phyloP scores from a whole-genome alignment of 2,888 invertebrate genomes.

The Stenchaetothrips biformis region DNA sequence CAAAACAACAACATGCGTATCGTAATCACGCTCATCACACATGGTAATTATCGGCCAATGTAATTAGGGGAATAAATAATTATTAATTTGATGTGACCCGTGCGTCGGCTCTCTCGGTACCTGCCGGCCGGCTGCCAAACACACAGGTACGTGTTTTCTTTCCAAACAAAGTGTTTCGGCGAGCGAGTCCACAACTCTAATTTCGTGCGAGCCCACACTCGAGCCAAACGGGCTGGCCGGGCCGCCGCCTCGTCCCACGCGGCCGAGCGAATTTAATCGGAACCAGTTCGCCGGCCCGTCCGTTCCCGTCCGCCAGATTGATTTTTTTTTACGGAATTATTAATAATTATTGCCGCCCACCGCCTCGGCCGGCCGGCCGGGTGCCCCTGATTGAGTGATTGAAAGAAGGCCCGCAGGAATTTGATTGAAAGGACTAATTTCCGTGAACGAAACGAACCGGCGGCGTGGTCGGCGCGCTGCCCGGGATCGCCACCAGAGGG shows the following conservation, averaged over 20 bases:
- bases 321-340: constrained; percentile 3
- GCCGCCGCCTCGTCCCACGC: background rate
- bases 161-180: too few relatives aligned
- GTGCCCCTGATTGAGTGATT: constrained; percentile 10
- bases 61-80: too few relatives aligned
- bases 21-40: too few relatives aligned
- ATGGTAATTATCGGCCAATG: too few relatives aligned
- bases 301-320: background rate
- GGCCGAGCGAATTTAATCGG: background rate
- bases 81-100: too few relatives aligned
- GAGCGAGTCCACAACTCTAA: too few relatives aligned
- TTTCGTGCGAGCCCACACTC: too few relatives aligned
- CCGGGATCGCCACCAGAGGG: background rate
- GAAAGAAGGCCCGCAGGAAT: background rate
- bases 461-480: background rate
- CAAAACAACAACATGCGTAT: too few relatives aligned
- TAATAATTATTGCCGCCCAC: constrained; percentile 17
- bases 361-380: too few relatives aligned
- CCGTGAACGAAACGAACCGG: background rate
- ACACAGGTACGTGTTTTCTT: too few relatives aligned
- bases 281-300: background rate
- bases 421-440: constrained; percentile 23
- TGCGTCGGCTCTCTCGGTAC: too few relatives aligned
- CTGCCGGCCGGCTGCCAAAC: too few relatives aligned
- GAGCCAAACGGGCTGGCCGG: background rate